Percentiles rank a stretch among this genome's conserved stretches.
Conservation (phyloP, 2,113 vertebrate genomes). For the human (Homo sapiens) region DNA sequence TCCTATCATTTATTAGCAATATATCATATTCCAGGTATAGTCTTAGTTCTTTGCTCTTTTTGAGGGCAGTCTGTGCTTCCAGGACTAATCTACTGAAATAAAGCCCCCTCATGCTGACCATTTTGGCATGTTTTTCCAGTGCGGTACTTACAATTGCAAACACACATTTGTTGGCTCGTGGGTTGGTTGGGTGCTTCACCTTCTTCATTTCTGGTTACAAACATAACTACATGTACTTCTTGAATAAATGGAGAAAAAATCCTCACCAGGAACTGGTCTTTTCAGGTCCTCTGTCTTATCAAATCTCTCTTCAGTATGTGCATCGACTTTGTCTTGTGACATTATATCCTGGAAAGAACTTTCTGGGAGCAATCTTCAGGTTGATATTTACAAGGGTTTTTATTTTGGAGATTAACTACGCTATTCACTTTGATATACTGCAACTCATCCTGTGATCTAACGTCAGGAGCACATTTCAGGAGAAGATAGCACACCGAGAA, state of each 20-base stretch:
- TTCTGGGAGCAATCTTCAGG: not conserved
- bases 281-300: not conserved
- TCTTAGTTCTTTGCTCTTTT: not conserved
- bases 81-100: not conserved
- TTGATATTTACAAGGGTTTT: not conserved
- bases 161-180: not conserved
- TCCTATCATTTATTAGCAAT: not conserved
- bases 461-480: not conserved
- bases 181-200: not conserved
- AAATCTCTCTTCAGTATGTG: not conserved
- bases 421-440: not conserved
- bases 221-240: not conserved
- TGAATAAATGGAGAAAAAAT: not conserved
- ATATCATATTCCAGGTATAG: not conserved
- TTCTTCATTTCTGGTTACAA: not conserved
- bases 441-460: not conserved
- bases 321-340: not conserved
- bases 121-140: not conserved
- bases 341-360: not conserved
- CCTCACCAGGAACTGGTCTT: not conserved
- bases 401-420: not conserved
- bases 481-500: not conserved
- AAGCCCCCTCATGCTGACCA: not conserved
- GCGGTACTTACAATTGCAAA: not conserved
- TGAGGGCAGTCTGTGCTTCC: not conserved